Evolutionary conservation across 2,797 vertebrate genomes (phyloP).

Genomic region (Rhabdophis nuchalis): DNA sequence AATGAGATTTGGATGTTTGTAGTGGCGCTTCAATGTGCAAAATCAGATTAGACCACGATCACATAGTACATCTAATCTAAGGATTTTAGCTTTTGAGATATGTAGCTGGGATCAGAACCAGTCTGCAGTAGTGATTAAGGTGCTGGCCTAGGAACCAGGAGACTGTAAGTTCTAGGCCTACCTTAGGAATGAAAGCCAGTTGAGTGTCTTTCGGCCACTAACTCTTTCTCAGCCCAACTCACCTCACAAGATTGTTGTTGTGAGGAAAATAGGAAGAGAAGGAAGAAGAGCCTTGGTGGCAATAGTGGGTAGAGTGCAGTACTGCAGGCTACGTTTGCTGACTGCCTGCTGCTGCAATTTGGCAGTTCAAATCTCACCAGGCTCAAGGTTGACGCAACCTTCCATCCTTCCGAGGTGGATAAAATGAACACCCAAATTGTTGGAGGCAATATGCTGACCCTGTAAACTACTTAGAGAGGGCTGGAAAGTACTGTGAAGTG

Average conservation of each 20-base stretch:
- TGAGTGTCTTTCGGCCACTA: background rate
- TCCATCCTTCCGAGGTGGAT: no score
- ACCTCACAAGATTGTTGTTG: background rate
- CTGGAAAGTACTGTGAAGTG: no score
- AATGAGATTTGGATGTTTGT: slow-evolving; percentile 24
- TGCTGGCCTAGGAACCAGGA: background rate
- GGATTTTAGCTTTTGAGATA: background rate
- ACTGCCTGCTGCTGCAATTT: no score
- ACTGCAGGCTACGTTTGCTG: no score
- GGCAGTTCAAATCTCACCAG: no score
- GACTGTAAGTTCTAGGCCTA: background rate
- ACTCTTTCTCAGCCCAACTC: background rate
- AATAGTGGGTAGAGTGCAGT: no score
- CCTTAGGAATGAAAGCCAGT: background rate
- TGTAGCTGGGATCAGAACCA: background rate
- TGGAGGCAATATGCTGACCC: no score
- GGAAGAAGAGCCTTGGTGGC: background rate
- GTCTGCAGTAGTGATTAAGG: background rate
- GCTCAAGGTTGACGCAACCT: no score
- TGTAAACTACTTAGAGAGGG: no score
- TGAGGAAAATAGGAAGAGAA: background rate
- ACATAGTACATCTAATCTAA: background rate
- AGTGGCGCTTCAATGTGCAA: background rate
- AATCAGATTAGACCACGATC: background rate
- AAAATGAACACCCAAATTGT: no score